Conservation (phyloP, 2,113 vertebrate species). For the Pao palembangensis region DNA sequence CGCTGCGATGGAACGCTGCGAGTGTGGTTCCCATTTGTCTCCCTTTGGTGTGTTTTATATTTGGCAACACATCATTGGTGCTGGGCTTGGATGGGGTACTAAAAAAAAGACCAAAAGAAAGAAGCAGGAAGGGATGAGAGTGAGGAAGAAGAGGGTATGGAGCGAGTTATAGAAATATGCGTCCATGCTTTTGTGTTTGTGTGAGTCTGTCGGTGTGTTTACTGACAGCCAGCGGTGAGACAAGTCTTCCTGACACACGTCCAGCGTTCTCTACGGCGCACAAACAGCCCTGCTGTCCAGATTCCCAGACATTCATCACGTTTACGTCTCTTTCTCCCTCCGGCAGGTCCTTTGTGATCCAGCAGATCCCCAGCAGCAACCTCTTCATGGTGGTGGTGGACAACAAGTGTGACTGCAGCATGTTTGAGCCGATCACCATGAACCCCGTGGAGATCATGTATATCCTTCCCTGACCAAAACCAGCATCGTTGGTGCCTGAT, state of each 20-base stretch:
- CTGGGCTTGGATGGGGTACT: conserved; percentile 34
- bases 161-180: conserved; percentile 24
- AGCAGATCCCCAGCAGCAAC: conserved; percentile 98
- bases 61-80: conserved; percentile 65
- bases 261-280: conserved; percentile 13
- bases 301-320: conserved; percentile 22
- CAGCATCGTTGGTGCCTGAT: too few relatives aligned
- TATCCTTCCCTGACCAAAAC: conserved; percentile 81
- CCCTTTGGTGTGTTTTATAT: conserved; percentile 67
- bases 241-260: conserved; percentile 37
- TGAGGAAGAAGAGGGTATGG: conserved; percentile 17
- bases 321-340: conserved; percentile 5
- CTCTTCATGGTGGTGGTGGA: conserved; percentile 99
- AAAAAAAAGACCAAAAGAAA: conserved; percentile 39
- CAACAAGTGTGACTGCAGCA: conserved; percentile 89
- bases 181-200: not conserved
- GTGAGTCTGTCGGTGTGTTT: conserved; percentile 22
- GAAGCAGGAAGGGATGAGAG: conserved; percentile 6
- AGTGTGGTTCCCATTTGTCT: conserved; percentile 69
- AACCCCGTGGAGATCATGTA: conserved; percentile 97
- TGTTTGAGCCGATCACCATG: conserved; percentile 90
- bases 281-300: conserved; percentile 37
- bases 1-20: conserved; percentile 47
- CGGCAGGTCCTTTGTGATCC: conserved; percentile 95
- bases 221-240: conserved; percentile 45